Conservation (phyloP, 1,140 invertebrate genomes). For the Heliconius himera region DNA sequence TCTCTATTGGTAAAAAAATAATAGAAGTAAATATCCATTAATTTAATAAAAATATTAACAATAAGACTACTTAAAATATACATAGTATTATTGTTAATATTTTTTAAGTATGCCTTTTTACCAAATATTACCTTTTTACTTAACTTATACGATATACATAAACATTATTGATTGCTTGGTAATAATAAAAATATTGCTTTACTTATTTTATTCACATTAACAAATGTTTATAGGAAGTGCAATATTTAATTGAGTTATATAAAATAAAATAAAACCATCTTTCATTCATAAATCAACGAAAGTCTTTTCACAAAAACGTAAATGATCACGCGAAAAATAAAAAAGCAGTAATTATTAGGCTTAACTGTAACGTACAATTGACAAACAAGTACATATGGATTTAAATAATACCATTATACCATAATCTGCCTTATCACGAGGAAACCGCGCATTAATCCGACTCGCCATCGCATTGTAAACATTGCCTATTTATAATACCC, state of each 20-base stretch:
- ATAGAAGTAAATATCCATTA: no score
- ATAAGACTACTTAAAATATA: no score
- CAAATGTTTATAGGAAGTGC: not conserved
- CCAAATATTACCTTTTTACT: no score
- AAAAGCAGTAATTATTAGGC: not conserved
- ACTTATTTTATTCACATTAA: not conserved
- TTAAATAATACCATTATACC: conserved; percentile 24
- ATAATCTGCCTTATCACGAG: conserved; percentile 46
- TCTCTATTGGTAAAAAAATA: no score
- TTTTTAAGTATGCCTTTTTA: no score
- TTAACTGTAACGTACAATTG: not conserved
- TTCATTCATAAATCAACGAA: not conserved
- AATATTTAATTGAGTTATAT: not conserved
- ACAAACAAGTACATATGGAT: not conserved
- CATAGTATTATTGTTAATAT: no score
- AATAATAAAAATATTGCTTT: no score
- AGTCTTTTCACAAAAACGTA: not conserved
- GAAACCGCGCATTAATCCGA: conserved; percentile 49
- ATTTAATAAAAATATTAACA: no score
- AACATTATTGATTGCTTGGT: no score
- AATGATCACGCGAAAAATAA: not conserved
- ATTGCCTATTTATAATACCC: conserved; percentile 74
- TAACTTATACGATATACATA: no score
- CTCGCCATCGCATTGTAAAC: conserved; percentile 73
- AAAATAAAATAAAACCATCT: not conserved